phyloP scores from a whole-genome alignment of 1,140 invertebrate species.

The Diorhabda elongata region DNA sequence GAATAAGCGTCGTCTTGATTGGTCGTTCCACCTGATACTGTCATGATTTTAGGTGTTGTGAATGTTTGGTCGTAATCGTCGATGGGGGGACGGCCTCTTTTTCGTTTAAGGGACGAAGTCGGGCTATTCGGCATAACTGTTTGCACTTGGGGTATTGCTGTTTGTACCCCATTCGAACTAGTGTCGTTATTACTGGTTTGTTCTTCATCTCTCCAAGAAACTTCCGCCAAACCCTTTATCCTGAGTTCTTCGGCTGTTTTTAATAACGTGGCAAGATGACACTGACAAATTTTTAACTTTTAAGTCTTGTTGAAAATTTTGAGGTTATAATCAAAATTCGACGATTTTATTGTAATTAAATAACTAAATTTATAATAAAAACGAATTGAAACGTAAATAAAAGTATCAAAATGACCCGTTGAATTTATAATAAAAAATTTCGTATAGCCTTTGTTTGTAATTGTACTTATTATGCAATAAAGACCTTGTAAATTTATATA shows the following conservation, averaged over 20 bases:
- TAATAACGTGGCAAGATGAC: conserved; percentile 75
- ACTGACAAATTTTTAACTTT: conserved; percentile 51
- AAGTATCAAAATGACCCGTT: too few relatives aligned
- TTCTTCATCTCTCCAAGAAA: conserved; percentile 71
- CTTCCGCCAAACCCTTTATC: conserved; percentile 87
- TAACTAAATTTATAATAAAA: too few relatives aligned
- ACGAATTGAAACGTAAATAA: too few relatives aligned
- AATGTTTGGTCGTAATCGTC: conserved; percentile 56
- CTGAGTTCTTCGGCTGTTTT: conserved; percentile 88
- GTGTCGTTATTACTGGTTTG: conserved; percentile 45
- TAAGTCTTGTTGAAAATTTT: background rate
- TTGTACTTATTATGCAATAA: too few relatives aligned
- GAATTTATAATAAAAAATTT: too few relatives aligned
- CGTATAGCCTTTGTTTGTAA: too few relatives aligned
- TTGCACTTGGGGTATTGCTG: conserved; percentile 47
- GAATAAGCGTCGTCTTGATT: conserved; percentile 41
- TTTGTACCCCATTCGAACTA: conserved; percentile 50
- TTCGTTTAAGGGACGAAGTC: conserved; percentile 40
- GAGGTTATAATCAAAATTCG: too few relatives aligned
- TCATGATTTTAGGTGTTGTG: conserved; percentile 54
- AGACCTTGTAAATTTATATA: too few relatives aligned
- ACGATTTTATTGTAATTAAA: too few relatives aligned
- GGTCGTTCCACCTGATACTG: conserved; percentile 49
- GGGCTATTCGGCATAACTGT: conserved; percentile 38
- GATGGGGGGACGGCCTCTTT: conserved; percentile 60